Conservation (phyloP, 2,113 vertebrate genomes). For the Cynopterus brachyotis region DNA sequence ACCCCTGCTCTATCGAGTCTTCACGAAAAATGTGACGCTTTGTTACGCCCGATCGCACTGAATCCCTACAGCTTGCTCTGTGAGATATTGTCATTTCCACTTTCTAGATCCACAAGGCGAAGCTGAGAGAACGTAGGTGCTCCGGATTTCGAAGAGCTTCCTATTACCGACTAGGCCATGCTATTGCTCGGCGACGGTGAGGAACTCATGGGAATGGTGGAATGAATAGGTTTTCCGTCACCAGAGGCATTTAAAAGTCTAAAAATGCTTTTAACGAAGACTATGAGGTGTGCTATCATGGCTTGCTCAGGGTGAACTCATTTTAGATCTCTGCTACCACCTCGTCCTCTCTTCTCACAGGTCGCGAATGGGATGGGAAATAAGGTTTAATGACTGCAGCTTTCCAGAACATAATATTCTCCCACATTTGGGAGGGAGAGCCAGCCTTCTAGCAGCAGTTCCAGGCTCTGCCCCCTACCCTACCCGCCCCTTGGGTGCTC, state of each 20-base stretch:
- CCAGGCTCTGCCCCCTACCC: not conserved
- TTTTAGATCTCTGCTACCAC: not conserved
- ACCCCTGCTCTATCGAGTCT: not conserved
- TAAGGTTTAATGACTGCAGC: not conserved
- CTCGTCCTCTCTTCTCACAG: not conserved
- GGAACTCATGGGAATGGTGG: not conserved
- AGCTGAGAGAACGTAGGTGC: not conserved
- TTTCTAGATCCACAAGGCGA: not conserved
- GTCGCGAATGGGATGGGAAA: not conserved
- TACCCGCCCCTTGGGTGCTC: fast-evolving
- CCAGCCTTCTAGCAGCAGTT: not conserved
- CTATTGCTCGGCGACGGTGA: not conserved
- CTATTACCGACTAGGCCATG: not conserved
- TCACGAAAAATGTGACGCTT: not conserved
- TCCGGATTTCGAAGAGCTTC: not conserved
- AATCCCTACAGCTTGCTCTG: not conserved
- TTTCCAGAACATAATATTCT: not conserved
- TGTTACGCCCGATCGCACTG: too few relatives aligned
- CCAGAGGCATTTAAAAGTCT: not conserved
- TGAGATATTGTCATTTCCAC: not conserved
- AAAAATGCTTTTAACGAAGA: not conserved
- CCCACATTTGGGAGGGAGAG: not conserved
- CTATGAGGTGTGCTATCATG: not conserved
- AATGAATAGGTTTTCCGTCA: not conserved
- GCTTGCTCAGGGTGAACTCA: not conserved